phyloP scores from a whole-genome alignment of 2,797 vertebrate genomes.

The Poeciliopsis presidionis region DNA sequence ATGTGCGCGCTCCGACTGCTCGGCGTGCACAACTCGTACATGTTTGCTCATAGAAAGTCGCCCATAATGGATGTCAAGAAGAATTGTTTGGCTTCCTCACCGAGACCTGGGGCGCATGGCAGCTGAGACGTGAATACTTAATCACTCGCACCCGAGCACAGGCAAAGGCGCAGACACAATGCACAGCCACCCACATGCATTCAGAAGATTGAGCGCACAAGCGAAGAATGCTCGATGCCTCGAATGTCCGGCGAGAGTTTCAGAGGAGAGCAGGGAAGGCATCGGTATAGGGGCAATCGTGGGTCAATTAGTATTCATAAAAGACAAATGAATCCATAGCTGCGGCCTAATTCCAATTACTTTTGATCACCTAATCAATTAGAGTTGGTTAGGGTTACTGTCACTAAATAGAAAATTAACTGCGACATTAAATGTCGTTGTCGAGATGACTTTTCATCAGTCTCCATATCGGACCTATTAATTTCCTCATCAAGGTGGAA shows the following conservation, averaged over 20 bases:
- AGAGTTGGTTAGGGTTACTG: conserved; percentile 78
- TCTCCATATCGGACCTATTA: conserved; percentile 70
- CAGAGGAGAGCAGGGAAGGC: conserved; percentile 35
- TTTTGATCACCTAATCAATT: conserved; percentile 83
- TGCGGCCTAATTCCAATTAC: conserved; percentile 80
- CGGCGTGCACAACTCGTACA: conserved; percentile 5
- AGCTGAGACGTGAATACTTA: conserved; percentile 48
- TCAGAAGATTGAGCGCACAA: conserved; percentile 12
- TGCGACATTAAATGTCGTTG: conserved; percentile 67
- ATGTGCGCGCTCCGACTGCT: conserved; percentile 37
- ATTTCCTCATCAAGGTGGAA: conserved; percentile 80
- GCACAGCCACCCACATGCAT: conserved; percentile 6
- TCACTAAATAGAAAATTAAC: conserved; percentile 79
- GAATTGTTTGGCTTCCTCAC: conserved; percentile 48
- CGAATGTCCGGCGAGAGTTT: conserved; percentile 35
- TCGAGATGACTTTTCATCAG: conserved; percentile 74
- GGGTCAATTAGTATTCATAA: conserved; percentile 83
- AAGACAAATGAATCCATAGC: conserved; percentile 80
- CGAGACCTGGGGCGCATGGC: conserved; percentile 25
- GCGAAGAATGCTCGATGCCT: conserved; percentile 50
- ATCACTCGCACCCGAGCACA: conserved; percentile 45
- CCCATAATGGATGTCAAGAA: conserved; percentile 52
- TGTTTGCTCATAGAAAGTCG: conserved; percentile 13
- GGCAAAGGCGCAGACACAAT: conserved; percentile 16
- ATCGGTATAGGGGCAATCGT: conserved; percentile 57